Evolutionary conservation across 2,113 vertebrate species (phyloP), one percentile per base, ranked within the genome.

Genomic region (Hydrochoerus hydrochaeris): DNA sequence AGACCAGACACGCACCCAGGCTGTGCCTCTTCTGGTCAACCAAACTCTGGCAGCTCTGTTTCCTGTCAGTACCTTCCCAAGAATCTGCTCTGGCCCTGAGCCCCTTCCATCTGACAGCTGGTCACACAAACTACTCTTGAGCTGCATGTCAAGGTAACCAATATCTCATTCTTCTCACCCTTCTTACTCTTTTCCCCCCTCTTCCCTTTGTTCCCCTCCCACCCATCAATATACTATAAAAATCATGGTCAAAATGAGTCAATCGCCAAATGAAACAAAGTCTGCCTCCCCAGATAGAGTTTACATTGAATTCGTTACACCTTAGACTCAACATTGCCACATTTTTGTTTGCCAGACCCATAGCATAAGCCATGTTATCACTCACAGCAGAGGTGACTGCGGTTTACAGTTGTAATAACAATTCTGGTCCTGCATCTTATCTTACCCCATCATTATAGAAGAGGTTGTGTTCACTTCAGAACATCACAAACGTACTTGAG

Each of bases 21-120:
- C 49, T 10, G 12, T 69, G 73, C 38, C 73, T 85, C 85, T 91
- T 86, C 54, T 58, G 80, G 46, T 84, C 95, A 90, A 58, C 54
- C 89, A 96, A 85, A 17, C 44, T 91, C 95, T 85, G 49, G 41
- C 57, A 94, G 73, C 84, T 94, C 92, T 63, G 17, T 1, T 32
- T 38, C 1, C 83, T 58, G 32, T 13, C 62, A 84, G 35, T 30
- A 92, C 54, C 65, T 97, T 93, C 86, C 91, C 60, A 44, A 92
- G 94, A 97, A 95, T 69, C 67, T n/a, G 30, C n/a, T 95, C 44
- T 60, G 30, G 71, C 92, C 96, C 96, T 88, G 82, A 97, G 46
- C 49, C 24, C 38, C 58, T 87, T 97, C 96, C 67, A 88, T 65
- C 62, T 60, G 93, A 97, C 75, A 96, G 71, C 93, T 97, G 77